phyloP scores from a whole-genome alignment of 2,888 invertebrate genomes.

The Isotomurus palustris region DNA sequence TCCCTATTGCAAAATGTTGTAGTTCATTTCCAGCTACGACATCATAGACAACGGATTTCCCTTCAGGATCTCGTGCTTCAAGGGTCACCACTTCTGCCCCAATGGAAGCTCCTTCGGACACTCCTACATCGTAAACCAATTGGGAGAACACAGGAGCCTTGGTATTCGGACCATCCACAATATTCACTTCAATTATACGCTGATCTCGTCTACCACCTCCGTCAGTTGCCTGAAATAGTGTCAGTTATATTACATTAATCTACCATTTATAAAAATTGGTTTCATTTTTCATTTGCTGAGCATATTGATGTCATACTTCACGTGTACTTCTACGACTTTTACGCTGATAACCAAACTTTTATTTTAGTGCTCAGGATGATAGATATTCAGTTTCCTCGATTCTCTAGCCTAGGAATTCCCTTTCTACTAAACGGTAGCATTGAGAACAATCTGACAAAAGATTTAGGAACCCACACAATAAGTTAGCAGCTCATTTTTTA shows the following conservation, averaged over 20 bases:
- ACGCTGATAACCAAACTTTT: too few species aligned
- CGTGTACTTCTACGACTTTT: too few species aligned
- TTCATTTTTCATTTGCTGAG: not conserved
- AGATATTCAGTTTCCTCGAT: too few species aligned
- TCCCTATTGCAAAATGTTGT: conserved; percentile 79
- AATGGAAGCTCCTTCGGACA: conserved; percentile 83
- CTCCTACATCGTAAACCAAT: conserved; percentile 77
- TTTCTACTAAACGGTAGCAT: too few species aligned
- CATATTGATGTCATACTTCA: too few species aligned
- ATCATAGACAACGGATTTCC: conserved; percentile 71
- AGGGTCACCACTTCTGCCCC: conserved; percentile 47
- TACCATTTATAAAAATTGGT: not conserved
- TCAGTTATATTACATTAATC: not conserved
- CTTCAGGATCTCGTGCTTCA: conserved; percentile 45
- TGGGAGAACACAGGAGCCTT: conserved; percentile 77
- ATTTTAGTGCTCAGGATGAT: too few species aligned
- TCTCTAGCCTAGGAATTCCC: too few species aligned
- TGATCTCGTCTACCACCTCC: conserved; percentile 74
- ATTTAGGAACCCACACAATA: too few species aligned
- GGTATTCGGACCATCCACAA: conserved; percentile 76
- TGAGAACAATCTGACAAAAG: too few species aligned
- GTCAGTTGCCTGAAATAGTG: conserved; percentile 61
- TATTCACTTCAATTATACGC: conserved; percentile 77
- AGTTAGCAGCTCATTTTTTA: too few species aligned
- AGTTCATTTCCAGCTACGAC: conserved; percentile 84